Conservation (phyloP, 2,888 invertebrate species). For the Zonitis immaculata region DNA sequence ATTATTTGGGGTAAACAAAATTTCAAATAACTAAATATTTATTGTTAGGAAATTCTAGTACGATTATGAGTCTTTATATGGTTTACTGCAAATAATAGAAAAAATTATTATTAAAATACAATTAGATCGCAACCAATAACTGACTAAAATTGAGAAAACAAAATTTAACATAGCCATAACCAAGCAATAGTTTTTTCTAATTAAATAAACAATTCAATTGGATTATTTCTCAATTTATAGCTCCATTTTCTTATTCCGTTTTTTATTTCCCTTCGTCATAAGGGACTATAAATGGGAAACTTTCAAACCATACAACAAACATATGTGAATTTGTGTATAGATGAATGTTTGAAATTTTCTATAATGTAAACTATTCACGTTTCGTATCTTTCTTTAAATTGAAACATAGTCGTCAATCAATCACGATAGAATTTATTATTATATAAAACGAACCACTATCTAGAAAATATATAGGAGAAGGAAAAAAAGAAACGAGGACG, state of each 20-base stretch:
- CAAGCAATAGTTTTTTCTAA: too few relatives aligned
- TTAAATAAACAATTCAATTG: constrained; percentile 1
- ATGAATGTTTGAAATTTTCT: neutral
- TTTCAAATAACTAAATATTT: too few relatives aligned
- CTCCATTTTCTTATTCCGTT: neutral
- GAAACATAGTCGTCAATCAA: constrained; percentile 5
- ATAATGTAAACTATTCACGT: neutral
- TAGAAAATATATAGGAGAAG: too few relatives aligned
- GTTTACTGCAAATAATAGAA: constrained; percentile 10
- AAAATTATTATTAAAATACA: constrained; percentile 7
- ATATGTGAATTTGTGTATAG: too few relatives aligned
- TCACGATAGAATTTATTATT: constrained; percentile 2
- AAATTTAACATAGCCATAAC: too few relatives aligned
- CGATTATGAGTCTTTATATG: constrained; percentile 12
- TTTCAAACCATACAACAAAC: too few relatives aligned
- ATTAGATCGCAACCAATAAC: constrained; percentile 1
- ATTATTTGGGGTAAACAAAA: too few relatives aligned
- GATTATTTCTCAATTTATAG: neutral
- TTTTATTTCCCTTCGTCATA: neutral
- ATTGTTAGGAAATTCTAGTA: too few relatives aligned
- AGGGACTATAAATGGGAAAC: too few relatives aligned
- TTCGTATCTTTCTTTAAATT: constrained; percentile 2
- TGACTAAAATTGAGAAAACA: neutral
- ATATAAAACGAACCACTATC: neutral
- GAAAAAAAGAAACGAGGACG: too few relatives aligned